Evolutionary conservation across 2,113 vertebrate species (phyloP), one percentile per base, ranked within the genome.

Genomic region (Vulpes ferrilata): DNA sequence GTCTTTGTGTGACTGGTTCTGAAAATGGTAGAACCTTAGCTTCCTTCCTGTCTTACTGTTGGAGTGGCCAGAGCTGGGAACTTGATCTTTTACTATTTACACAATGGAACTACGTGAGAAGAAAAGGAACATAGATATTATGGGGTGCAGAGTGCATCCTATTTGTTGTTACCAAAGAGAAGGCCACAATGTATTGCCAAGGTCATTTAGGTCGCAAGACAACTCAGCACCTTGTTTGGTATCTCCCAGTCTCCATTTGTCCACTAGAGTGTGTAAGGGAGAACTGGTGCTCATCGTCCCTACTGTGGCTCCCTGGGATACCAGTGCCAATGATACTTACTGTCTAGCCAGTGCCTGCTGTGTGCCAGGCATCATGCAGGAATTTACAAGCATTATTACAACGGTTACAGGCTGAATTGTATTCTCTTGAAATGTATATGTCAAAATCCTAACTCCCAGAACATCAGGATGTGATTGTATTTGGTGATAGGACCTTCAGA

Each of bases 81-180:
- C 48, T 97, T 78, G 17, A 60, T 60, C 84, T 92, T 76, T 65
- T 53, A 69, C 48, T 84, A 7, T 83, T 89, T 84, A 48, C 48
- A 55, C 27, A 27, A 35, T 59, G 22, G 23, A n/a, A 69, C 7
- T 78, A 7, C 19, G n/a, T 43, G 65, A 91, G 89, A 69, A 86
- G 55, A 8, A 59, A 88, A 80, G 64, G 85, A 16, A 48, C 0
- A 0, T 3, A 17, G 55, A 27, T 10, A 48, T 16, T 48, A 23
- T 1, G 2, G 22, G 38, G 15, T 15, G 1, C 43, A 51, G 19
- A 25, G 15, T 15, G 2, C 22, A 51, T 6, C 30, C 35, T 32
- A 55, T 96, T 73, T 43, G 69, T 60, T 83, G 55, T 59, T 25
- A 74, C 32, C 1, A 17, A 82, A 43, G 19, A 57, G 3, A 93